Base-by-base conservation (phyloP, 2,797 vertebrate genomes). In the Oryzias dopingdopingensis region DNA sequence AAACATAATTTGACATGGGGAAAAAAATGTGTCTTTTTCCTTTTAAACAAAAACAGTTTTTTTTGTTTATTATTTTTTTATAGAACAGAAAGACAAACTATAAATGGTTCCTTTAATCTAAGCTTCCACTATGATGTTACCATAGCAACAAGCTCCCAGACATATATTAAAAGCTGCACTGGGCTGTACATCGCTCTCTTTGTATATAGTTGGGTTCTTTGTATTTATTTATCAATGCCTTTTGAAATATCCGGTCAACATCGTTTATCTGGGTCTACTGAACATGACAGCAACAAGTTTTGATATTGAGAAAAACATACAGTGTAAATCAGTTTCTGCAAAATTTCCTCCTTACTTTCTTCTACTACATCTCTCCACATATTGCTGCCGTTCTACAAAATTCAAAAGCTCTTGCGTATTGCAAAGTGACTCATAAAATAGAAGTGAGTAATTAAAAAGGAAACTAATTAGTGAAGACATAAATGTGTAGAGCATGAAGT, bases 61-160 rank as follows among this genome's bases (percentile, higher is more conserved):
- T 23, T 4, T 3, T 22, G 17, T 16, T 14, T 16, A 6, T 5
- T 13, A n/a, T 29, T 23, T 52, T 60, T 43, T 5, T 5, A 44
- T 3, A 62, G 3, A 42, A 6, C 16, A 37, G 51, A 40, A 49
- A 22, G 26, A 50, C 13, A 40, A 23, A 54, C 23, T 26, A 15
- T 40, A 58, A 59, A 69, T 53, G 16, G 17, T 42, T 58, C n/a
- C 40, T 69, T 58, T 59, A 76, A 67, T 72, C 41, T 26, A 18
- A 47, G 51, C 12, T 48, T 74, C 16, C 29, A 42, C 45, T 63
- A 32, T 43, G 53, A 40, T 47, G 79, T 81, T 73, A 20, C 59
- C 65, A 77, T 76, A 49, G 76, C 58, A 79, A 72, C 65, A n/a
- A 59, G 29, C 57, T 70, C 18, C 7, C 15, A 70, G 67, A 59